phyloP scores from a whole-genome alignment of 2,113 vertebrate genomes.

The Macroglossus sobrinus region DNA sequence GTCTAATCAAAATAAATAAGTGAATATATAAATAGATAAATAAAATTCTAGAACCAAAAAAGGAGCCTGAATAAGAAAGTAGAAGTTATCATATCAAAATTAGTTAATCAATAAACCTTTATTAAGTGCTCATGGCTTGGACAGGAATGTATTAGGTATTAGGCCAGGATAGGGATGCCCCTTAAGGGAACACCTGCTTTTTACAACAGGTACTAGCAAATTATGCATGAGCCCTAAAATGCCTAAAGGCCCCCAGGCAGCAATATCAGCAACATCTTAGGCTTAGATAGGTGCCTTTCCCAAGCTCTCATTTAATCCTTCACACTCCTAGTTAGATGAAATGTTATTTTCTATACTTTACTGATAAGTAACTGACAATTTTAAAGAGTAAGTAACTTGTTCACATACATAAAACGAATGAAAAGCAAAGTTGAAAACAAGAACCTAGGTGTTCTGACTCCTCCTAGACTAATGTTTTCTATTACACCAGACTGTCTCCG shows the following conservation, averaged over 20 bases:
- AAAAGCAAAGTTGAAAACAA: slow-evolving; percentile 11
- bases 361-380: neutral
- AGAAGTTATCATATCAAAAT: neutral
- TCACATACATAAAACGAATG: neutral
- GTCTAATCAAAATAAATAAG: neutral
- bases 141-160: neutral
- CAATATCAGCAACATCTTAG: neutral
- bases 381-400: neutral
- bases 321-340: neutral
- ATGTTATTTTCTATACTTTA: neutral
- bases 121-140: neutral
- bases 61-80: neutral
- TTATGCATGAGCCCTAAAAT: neutral
- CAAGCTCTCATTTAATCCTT: neutral
- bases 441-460: neutral
- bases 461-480: neutral
- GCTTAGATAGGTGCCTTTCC: neutral
- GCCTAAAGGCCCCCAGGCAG: neutral
- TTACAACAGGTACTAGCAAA: neutral
- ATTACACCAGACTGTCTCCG: neutral
- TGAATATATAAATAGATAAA: neutral
- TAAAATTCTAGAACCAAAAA: slow-evolving; percentile 32
- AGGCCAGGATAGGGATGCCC: neutral
- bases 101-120: neutral
- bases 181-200: neutral